Conservation (phyloP, 1,140 invertebrate genomes). For the Chironomus striatipennis region DNA sequence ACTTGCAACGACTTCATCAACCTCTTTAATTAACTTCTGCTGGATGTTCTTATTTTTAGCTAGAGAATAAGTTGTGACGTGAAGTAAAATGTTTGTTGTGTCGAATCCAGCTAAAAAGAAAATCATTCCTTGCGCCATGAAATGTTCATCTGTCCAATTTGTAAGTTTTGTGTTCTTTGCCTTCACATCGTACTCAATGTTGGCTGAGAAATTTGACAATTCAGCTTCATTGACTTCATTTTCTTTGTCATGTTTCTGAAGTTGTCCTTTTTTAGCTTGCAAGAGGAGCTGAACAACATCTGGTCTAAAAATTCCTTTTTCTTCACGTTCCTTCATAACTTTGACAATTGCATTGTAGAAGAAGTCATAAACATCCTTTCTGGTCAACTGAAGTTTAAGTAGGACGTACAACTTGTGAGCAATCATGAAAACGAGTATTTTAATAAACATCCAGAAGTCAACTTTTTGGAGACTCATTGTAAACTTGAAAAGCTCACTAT, state of each 20-base stretch:
- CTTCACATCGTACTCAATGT: conserved; percentile 31
- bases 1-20: conserved; percentile 30
- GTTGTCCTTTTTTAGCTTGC: conserved; percentile 37
- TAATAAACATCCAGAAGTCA: background rate
- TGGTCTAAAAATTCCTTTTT: conserved; percentile 28
- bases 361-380: background rate
- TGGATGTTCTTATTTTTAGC: conserved; percentile 46
- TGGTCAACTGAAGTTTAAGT: background rate
- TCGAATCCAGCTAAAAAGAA: conserved; percentile 49
- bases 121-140: conserved; percentile 42
- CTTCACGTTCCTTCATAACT: conserved; percentile 37
- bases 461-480: conserved; percentile 38
- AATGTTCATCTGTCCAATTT: conserved; percentile 36
- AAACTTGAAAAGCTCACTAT: background rate
- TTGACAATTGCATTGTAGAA: conserved; percentile 28
- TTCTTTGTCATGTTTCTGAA: conserved; percentile 29
- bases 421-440: background rate
- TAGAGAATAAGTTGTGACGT: conserved; percentile 40
- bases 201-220: background rate
- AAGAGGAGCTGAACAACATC: conserved; percentile 29
- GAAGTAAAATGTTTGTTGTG: conserved; percentile 28
- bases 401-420: background rate
- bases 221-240: background rate
- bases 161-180: conserved; percentile 25
- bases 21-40: conserved; percentile 39